Base-by-base conservation (phyloP, 1,140 invertebrate genomes). In the Zaprionus kolodkinae region DNA sequence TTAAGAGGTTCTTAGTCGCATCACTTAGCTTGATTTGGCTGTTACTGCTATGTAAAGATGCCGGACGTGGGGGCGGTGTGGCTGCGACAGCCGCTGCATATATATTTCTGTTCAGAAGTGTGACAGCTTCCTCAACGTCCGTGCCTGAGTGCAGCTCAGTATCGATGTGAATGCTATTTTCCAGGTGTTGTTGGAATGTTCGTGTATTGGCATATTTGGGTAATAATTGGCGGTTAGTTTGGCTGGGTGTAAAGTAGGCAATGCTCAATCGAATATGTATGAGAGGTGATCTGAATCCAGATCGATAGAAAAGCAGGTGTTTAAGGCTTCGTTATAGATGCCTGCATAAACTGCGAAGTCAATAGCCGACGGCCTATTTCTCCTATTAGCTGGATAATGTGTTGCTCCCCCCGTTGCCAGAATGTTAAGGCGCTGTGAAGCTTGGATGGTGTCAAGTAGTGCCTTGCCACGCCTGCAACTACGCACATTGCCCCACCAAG, bases 231-330 rank as follows among this genome's bases (percentile, higher is more conserved):
- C 0, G 1, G 1, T 40, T 55, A 52, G 17, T 30, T 4, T 30
- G 27, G 27, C 27, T 5, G 27, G 27, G 27, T 6, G 3, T 30
- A 3, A 30, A 30, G 3, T 1, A 4, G 27, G 3, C 27, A 5
- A 30, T 1, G 3, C 27, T 30, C 27, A 30, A 6, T 30, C 27
- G 27, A 5, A 30, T 6, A 30, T 30, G 27, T 6, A 30, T 6
- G 6, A 48, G 60, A 48, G 40, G 45, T 62, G 38, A 30, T 62
- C 60, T 9, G 40, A 62, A 11, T 45, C 60, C 1, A 62, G 60
- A 13, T 62, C 60, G 10, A 45, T 11, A 7, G 60, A 48, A 12
- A 40, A 62, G 21, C 30, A 62, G 11, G 30, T 45, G 9, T 38
- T 10, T 3, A 38, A 3, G 11, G 36, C 11, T 38, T 38, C 36